Evolutionary conservation across 2,888 invertebrate genomes (phyloP), one percentile per base, ranked within the genome.

Genomic region (Nephrocerus scutellatus): DNA sequence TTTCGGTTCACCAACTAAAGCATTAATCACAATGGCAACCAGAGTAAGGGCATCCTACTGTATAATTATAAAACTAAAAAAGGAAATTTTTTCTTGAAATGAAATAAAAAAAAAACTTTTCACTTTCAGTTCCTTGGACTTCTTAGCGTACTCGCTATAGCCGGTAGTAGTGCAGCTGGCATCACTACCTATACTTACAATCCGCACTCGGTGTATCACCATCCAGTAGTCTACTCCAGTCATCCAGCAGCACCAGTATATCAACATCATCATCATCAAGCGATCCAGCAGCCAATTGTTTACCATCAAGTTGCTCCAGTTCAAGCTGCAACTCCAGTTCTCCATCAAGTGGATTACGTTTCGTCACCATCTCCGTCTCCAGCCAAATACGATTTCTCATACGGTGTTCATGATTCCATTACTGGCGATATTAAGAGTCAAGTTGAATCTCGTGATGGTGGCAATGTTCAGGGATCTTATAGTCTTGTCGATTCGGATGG

Each of bases 401-500:
- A 73, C 45, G 63, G 67, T 32, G 71, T 72, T n/a, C 69, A 70
- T 46, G 73, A 73, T 47, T 67, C 69, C 16, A 53, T 70, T 29
- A 73, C 73, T 45, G 74, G 74, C 23, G 74, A 74, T 54, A 62
- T 66, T 44, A 74, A 74, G 54, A 64, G 56, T 50, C 74, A 74
- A 55, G 63, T 68, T 41, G 74, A 74, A 63, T 59, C 67, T 8
- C 71, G 74, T 33, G 62, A 68, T 45, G 74, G 74, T 21, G 72
- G 72, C 52, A 69, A 66, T 49, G 74, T 74, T 13, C 68, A 71
- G 43, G 74, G 74, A 29, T 66, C 70, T 33, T 74, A 74, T 56
- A 72, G 72, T 38, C 60, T 74, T 5, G 57, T 74, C 22, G 74
- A 74, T 53, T 59, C 74, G 46, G 74, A 74, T 57, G 74, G 74